phyloP scores from a whole-genome alignment of 2,797 vertebrate species.

The Caiman crocodilus region DNA sequence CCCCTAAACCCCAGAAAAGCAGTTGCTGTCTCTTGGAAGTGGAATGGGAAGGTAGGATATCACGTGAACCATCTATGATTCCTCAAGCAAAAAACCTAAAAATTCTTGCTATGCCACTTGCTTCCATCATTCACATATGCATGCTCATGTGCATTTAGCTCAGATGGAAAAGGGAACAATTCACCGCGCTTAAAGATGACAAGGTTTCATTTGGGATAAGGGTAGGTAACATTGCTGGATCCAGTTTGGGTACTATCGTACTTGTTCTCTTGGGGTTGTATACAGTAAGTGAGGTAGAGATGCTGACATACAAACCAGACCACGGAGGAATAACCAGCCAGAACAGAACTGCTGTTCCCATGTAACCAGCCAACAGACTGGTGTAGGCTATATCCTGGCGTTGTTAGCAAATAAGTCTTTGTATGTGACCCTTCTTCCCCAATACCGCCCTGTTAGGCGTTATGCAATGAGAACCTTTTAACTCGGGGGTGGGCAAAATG shows the following conservation, averaged over 20 bases:
- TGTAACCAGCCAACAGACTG: background rate
- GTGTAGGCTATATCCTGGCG: background rate
- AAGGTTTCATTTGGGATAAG: background rate
- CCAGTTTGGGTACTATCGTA: no score
- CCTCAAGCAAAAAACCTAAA: background rate
- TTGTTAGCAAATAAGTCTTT: background rate
- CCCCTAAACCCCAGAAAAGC: background rate
- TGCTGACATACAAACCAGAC: background rate
- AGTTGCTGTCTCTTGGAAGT: background rate
- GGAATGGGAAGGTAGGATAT: background rate
- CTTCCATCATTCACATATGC: background rate
- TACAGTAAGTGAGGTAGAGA: background rate
- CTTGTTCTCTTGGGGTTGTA: no score
- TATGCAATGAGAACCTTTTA: no score
- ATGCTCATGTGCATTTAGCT: fast-evolving
- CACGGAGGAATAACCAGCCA: background rate
- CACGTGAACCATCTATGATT: background rate
- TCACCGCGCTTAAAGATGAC: background rate
- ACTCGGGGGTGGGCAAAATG: no score
- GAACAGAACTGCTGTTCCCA: background rate
- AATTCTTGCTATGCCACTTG: background rate
- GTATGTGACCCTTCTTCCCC: constrained; percentile 14
- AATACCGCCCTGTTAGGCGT: background rate
- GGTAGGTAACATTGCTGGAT: background rate
- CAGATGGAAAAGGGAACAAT: background rate